These are phyloP conservation scores for Dasyurus viverrinus DNA, from an alignment of 2,113 vertebrate genomes.

Conservation along the genomic window DNA sequence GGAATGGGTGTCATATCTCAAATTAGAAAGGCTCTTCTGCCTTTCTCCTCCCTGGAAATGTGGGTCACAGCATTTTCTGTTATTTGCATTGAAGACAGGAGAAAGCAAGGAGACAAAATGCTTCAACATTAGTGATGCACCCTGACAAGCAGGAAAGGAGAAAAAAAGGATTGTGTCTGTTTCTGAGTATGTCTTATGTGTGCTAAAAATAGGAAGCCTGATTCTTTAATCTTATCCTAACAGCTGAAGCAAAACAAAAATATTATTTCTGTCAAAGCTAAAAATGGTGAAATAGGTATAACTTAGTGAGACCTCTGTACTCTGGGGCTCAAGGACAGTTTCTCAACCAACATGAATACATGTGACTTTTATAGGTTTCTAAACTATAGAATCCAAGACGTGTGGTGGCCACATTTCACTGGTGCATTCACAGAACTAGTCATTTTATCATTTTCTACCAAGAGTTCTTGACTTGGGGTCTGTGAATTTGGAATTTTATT, in stretches of 20 bases:
- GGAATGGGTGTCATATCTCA: constrained; percentile 68
- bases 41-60: constrained; percentile 60
- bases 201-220: not conserved
- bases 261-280: not conserved
- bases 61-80: constrained; percentile 55
- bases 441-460: not conserved
- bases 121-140: constrained; percentile 34
- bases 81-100: constrained; percentile 60
- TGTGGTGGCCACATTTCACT: not conserved
- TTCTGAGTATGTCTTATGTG: not conserved
- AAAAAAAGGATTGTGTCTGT: not conserved
- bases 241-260: constrained; percentile 10
- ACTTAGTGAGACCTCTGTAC: not conserved
- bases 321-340: not conserved
- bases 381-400: not conserved
- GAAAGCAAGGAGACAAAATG: constrained; percentile 54
- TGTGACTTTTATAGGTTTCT: not conserved
- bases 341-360: constrained; percentile 25
- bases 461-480: not conserved
- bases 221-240: not conserved
- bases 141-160: constrained; percentile 7
- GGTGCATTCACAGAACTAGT: not conserved
- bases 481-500: not conserved
- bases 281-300: not conserved
- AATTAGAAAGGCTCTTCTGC: constrained; percentile 72